A percentile compares a stretch with the other conserved stretches of the same genome.
phyloP scores from a whole-genome alignment of 2,113 vertebrate genomes.

The Stigmatopora nigra region DNA sequence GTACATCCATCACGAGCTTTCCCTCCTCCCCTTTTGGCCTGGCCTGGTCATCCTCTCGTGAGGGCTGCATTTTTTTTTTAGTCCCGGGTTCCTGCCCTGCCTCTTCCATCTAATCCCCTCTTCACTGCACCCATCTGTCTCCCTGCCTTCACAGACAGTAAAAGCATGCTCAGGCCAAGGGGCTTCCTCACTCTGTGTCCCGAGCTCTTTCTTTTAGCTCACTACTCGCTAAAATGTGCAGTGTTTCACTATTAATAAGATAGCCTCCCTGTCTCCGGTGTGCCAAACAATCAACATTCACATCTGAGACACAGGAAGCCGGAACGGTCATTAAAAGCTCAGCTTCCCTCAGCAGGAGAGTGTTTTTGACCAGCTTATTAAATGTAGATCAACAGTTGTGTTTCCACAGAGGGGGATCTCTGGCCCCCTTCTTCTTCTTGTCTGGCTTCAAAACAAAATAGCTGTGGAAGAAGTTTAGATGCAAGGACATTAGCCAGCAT shows the following conservation, averaged over 20 bases:
- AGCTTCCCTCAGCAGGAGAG: constrained; percentile 57
- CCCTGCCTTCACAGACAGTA: constrained; percentile 42
- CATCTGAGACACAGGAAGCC: constrained; percentile 57
- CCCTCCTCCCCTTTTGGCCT: constrained; percentile 19
- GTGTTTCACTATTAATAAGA: constrained; percentile 57
- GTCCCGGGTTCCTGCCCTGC: constrained; percentile 38
- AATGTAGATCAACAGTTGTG: constrained; percentile 66
- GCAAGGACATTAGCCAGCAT: constrained; percentile 62
- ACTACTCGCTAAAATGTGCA: constrained; percentile 40
- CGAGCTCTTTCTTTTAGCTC: constrained; percentile 26
- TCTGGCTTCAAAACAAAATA: constrained; percentile 51
- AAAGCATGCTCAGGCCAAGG: constrained; percentile 43
- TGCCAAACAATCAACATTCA: constrained; percentile 50
- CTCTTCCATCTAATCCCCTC: constrained; percentile 54
- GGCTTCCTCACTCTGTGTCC: constrained; percentile 31
- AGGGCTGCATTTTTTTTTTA: constrained; percentile 45
- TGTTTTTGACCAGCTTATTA: constrained; percentile 65
- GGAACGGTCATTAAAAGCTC: constrained; percentile 66
- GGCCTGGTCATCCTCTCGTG: constrained; percentile 38
- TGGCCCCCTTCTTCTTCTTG: constrained; percentile 34
- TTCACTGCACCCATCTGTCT: constrained; percentile 59
- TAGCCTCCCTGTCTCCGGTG: constrained; percentile 50
- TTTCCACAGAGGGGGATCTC: constrained; percentile 49
- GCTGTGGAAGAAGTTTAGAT: constrained; percentile 54
- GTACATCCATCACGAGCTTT: constrained; percentile 59